A percentile compares a stretch with the other conserved stretches of the same genome.
These are phyloP conservation scores for Anthonomus grandis DNA, from an alignment of 1,140 invertebrate genomes.

Conservation along the genomic window DNA sequence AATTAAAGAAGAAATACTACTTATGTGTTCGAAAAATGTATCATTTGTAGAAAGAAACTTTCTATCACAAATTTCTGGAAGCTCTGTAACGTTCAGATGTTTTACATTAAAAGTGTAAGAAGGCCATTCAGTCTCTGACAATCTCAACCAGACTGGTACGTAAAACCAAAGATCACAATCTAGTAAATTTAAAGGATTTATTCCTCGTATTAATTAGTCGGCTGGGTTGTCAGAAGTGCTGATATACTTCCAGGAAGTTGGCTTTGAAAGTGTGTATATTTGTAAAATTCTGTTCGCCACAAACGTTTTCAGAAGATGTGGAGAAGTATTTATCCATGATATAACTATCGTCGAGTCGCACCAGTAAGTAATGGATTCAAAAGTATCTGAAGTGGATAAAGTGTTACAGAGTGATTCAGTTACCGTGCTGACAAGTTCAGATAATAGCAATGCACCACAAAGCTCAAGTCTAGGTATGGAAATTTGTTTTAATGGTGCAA, in stretches of 20 bases:
- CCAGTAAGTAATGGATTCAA: slow-evolving; percentile 11
- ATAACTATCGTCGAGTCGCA: slow-evolving; percentile 16
- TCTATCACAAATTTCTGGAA: too few species aligned
- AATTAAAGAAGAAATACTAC: too few species aligned
- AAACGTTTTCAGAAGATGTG: slow-evolving; percentile 2
- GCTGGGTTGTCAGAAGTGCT: slow-evolving; percentile 18
- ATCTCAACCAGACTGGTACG: too few species aligned
- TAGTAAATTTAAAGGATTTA: too few species aligned
- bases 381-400: not conserved
- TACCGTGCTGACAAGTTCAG: slow-evolving; percentile 19
- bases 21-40: too few species aligned
- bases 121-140: too few species aligned
- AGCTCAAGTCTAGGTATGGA: slow-evolving; percentile 39
- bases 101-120: too few species aligned
- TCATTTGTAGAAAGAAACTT: too few species aligned
- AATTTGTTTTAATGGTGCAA: slow-evolving; percentile 37
- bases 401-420: too few species aligned
- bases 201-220: too few species aligned
- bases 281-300: slow-evolving; percentile 15
- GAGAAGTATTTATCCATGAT: slow-evolving; percentile 17
- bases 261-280: not conserved
- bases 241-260: slow-evolving; percentile 5
- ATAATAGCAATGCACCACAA: slow-evolving; percentile 31
- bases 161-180: too few species aligned
- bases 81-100: too few species aligned